These are phyloP conservation scores for Zosterops pallidus DNA, from an alignment of 2,113 vertebrate genomes.

Conservation along the genomic window DNA sequence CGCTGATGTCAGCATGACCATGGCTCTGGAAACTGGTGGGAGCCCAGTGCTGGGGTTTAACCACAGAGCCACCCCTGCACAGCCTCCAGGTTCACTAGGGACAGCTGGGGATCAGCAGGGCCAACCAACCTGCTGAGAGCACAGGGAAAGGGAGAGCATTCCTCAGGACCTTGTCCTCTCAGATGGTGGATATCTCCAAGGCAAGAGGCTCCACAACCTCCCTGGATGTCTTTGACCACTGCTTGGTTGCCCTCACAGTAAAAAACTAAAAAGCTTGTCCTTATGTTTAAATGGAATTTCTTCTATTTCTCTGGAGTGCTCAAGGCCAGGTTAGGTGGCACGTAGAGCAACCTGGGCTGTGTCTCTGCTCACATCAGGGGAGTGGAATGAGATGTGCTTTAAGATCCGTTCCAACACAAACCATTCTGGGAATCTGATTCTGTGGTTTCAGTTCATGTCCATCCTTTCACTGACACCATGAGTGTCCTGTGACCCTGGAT, in stretches of 20 bases:
- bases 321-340: background rate
- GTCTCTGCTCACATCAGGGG: background rate
- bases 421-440: background rate
- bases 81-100: rapidly evolving
- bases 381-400: background rate
- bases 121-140: background rate
- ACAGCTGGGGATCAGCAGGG: rapidly evolving
- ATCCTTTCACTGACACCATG: background rate
- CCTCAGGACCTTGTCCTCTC: background rate
- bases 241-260: background rate
- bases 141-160: background rate
- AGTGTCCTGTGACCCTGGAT: background rate
- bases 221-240: background rate
- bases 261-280: background rate
- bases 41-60: background rate
- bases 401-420: background rate
- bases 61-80: rapidly evolving
- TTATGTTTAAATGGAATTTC: background rate
- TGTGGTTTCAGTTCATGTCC: background rate
- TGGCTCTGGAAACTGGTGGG: background rate
- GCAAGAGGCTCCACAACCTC: background rate
- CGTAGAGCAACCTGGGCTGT: background rate
- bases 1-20: background rate
- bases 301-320: background rate
- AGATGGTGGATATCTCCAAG: background rate